phyloP scores from a whole-genome alignment of 2,113 vertebrate genomes.

The Laterallus jamaicensis region DNA sequence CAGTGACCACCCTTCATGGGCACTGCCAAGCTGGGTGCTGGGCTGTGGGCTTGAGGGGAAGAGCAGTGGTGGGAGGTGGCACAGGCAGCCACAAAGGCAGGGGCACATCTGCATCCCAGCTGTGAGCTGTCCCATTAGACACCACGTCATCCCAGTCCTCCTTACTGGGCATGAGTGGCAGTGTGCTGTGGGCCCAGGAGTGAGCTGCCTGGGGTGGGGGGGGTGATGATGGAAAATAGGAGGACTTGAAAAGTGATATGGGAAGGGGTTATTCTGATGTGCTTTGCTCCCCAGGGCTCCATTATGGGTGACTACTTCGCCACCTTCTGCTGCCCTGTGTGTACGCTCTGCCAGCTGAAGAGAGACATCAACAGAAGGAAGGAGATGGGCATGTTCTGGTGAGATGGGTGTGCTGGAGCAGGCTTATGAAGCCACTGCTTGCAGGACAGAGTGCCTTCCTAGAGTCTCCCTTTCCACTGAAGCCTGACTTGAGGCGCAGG shows the following conservation, averaged over 20 bases:
- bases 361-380: conserved; percentile 73
- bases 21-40: not conserved
- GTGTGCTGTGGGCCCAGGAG: accelerated
- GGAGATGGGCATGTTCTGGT: conserved; percentile 48
- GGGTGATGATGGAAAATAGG: accelerated
- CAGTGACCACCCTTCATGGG: not conserved
- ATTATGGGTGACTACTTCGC: not conserved
- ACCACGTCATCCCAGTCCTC: not conserved
- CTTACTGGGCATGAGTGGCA: not conserved
- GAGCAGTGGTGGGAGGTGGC: accelerated
- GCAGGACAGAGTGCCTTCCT: not conserved
- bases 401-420: not conserved
- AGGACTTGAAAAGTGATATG: accelerated
- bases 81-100: not conserved
- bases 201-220: not conserved
- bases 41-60: not conserved
- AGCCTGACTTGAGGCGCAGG: not conserved
- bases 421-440: not conserved
- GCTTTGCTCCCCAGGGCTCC: conserved; percentile 60
- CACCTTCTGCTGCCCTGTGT: not conserved
- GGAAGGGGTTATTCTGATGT: not conserved
- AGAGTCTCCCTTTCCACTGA: not conserved
- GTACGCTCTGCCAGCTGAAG: conserved; percentile 73
- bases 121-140: not conserved
- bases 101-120: not conserved